phyloP scores from a whole-genome alignment of 2,797 vertebrate species.

The Hydrolagus colliei region DNA sequence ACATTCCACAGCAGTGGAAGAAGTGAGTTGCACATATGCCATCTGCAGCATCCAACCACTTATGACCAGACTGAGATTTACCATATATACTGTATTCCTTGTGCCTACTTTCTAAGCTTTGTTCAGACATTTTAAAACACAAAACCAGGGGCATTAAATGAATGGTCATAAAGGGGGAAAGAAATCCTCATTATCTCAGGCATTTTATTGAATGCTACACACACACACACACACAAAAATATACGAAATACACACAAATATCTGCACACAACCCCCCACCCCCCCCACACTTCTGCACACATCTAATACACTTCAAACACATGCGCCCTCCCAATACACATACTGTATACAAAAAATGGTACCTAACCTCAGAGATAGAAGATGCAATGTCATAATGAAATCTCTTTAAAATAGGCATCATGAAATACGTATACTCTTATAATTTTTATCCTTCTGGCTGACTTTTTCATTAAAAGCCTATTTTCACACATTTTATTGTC shows the following conservation, averaged over 20 bases:
- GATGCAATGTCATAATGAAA: no score
- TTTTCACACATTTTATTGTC: background rate
- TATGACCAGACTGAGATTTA: background rate
- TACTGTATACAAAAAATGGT: no score
- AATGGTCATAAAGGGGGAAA: no score
- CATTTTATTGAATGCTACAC: no score
- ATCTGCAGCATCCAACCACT: constrained; percentile 22
- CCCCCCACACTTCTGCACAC: no score
- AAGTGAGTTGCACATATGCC: constrained; percentile 1
- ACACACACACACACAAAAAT: no score
- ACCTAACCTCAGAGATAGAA: no score
- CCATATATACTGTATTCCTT: background rate
- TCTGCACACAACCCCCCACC: no score
- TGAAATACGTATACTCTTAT: background rate
- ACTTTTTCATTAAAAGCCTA: background rate
- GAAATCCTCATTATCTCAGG: no score
- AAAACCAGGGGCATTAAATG: background rate
- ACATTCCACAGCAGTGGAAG: constrained; percentile 33
- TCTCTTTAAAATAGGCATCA: background rate
- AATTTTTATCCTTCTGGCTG: background rate
- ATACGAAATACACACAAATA: no score
- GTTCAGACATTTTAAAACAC: background rate
- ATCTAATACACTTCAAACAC: no score
- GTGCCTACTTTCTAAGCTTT: background rate
- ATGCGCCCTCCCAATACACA: no score